Evolutionary conservation across 2,888 invertebrate species (phyloP).

Genomic region (Protophormia terraenovae): DNA sequence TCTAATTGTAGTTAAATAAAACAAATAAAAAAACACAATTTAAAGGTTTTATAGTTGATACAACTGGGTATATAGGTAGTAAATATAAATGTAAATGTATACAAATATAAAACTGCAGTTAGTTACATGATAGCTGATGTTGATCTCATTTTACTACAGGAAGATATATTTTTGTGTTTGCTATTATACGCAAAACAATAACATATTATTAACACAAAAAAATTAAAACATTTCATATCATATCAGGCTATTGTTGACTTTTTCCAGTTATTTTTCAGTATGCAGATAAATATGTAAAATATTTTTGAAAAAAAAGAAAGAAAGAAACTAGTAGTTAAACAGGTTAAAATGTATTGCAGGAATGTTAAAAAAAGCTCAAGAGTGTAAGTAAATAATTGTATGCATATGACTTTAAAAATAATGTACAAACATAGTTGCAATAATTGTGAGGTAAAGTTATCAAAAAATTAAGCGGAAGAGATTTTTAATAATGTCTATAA

Average conservation of each 20-base stretch:
- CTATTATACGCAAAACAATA: constrained; percentile 23
- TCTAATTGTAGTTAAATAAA: too few relatives aligned
- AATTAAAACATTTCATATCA: constrained; percentile 16
- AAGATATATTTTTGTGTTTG: constrained; percentile 24
- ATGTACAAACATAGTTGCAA: too few relatives aligned
- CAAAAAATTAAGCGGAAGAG: not conserved
- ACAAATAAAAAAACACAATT: too few relatives aligned
- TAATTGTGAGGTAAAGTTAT: not conserved
- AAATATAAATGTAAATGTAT: not conserved
- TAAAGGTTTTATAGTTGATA: constrained; percentile 23
- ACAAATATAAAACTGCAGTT: not conserved
- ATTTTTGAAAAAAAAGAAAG: not conserved
- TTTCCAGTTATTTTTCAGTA: not conserved
- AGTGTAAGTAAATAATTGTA: not conserved
- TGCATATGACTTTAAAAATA: constrained; percentile 1
- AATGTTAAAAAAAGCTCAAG: not conserved
- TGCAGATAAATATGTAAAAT: not conserved
- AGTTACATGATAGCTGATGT: constrained; percentile 45
- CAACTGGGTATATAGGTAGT: not conserved
- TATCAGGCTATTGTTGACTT: constrained; percentile 44
- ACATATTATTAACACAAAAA: constrained; percentile 25
- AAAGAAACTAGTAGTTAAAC: constrained; percentile 15
- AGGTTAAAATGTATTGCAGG: constrained; percentile 8
- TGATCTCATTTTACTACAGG: constrained; percentile 65
- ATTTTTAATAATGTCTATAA: too few relatives aligned